Conservation (phyloP, 2,888 invertebrate species). For the Drosophila vallismaia region DNA sequence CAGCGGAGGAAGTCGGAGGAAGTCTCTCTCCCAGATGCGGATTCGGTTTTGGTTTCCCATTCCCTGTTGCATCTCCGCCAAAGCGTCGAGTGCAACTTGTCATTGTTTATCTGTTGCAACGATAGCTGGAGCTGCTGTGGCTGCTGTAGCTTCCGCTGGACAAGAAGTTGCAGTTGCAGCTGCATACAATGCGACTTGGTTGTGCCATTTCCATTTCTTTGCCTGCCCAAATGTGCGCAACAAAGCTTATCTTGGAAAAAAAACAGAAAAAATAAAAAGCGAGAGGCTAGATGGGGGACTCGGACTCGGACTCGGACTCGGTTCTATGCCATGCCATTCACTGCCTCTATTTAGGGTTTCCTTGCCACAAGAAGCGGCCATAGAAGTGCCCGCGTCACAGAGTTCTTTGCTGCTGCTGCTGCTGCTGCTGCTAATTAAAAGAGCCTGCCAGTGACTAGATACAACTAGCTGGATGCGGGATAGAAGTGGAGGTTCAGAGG, state of each 20-base stretch:
- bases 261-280: neutral
- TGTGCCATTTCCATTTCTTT: slow-evolving; percentile 46
- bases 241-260: slow-evolving; percentile 35
- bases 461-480: slow-evolving; percentile 37
- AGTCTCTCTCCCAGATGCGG: slow-evolving; percentile 3
- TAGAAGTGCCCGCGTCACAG: slow-evolving; percentile 53
- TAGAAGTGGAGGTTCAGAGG: slow-evolving; percentile 3
- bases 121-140: slow-evolving; percentile 38
- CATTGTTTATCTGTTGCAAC: slow-evolving; percentile 48
- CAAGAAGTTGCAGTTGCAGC: slow-evolving; percentile 25
- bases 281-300: slow-evolving; percentile 3
- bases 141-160: slow-evolving; percentile 40
- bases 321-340: slow-evolving; percentile 44
- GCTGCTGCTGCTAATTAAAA: slow-evolving; percentile 57
- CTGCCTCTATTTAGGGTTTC: slow-evolving; percentile 44
- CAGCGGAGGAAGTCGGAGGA: slow-evolving; percentile 10
- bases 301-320: neutral
- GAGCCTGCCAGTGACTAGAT: slow-evolving; percentile 44
- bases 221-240: slow-evolving; percentile 48
- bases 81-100: slow-evolving; percentile 53
- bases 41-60: slow-evolving; percentile 14
- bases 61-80: slow-evolving; percentile 30
- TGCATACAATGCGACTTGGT: slow-evolving; percentile 40
- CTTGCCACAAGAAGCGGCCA: slow-evolving; percentile 50
- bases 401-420: slow-evolving; percentile 31